phyloP scores from a whole-genome alignment of 1,140 invertebrate species.

The Agrypnia vestita region DNA sequence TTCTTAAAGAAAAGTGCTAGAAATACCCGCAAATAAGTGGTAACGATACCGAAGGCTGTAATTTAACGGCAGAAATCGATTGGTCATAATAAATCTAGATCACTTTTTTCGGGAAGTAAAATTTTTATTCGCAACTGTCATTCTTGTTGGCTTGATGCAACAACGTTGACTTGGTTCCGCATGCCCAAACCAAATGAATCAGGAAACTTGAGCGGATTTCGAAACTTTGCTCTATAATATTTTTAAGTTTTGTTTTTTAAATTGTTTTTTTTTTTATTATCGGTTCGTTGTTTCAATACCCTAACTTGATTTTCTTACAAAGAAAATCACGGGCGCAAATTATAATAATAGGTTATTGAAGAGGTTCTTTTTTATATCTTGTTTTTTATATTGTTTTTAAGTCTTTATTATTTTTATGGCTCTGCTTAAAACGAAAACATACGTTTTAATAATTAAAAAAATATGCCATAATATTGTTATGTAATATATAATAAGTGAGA shows the following conservation, averaged over 20 bases:
- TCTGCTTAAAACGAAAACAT: slow-evolving; percentile 23
- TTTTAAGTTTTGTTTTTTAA: slow-evolving; percentile 5
- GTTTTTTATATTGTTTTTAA: background rate
- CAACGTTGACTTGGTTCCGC: slow-evolving; percentile 18
- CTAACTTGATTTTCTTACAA: background rate
- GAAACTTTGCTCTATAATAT: slow-evolving; percentile 44
- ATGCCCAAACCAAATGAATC: slow-evolving; percentile 34
- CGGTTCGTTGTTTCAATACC: slow-evolving; percentile 3
- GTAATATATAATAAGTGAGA: slow-evolving; percentile 19
- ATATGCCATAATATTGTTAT: slow-evolving; percentile 45
- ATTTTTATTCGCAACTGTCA: slow-evolving; percentile 33
- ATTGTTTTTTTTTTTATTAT: background rate
- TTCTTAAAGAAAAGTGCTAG: too few species aligned
- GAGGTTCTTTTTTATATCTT: background rate
- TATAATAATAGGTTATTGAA: background rate
- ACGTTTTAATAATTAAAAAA: slow-evolving; percentile 4
- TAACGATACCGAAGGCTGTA: background rate
- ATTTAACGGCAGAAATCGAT: slow-evolving; percentile 34
- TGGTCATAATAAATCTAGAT: slow-evolving; percentile 33
- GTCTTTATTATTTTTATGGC: slow-evolving; percentile 25
- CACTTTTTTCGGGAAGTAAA: slow-evolving; percentile 28
- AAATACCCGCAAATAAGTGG: too few species aligned
- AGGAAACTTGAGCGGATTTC: slow-evolving; percentile 40
- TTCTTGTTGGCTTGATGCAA: slow-evolving; percentile 30
- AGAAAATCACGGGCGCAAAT: background rate